A percentile compares a stretch with the other conserved stretches of the same genome.
Evolutionary conservation across 2,113 vertebrate species (phyloP).

Genomic region (Mionectes macconnelli): DNA sequence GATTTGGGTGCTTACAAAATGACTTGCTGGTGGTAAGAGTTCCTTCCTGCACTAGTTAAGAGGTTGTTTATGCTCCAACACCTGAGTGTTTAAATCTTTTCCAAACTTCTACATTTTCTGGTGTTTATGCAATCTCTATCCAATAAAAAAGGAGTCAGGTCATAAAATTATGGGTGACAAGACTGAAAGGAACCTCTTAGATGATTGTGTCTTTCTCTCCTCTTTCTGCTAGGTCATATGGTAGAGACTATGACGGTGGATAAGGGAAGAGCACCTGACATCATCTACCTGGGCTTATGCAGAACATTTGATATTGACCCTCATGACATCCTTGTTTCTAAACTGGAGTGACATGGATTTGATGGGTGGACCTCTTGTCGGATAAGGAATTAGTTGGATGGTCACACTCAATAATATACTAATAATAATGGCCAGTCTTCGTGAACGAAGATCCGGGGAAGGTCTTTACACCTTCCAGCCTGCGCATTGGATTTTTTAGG

Average conservation of each 20-base stretch:
- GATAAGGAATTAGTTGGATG: not conserved
- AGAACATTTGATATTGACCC: not conserved
- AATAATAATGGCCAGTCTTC: no score
- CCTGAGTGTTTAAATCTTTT: not conserved
- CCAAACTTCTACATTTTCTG: not conserved
- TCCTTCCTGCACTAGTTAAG: not conserved
- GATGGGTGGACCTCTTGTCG: rapidly evolving
- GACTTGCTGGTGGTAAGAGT: not conserved
- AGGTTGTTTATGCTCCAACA: slow-evolving; percentile 35
- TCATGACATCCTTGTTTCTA: not conserved
- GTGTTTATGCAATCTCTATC: not conserved
- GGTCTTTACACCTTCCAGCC: no score
- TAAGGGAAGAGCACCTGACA: not conserved
- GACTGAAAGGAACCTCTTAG: not conserved
- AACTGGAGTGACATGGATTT: not conserved
- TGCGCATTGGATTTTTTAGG: no score
- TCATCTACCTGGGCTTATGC: not conserved
- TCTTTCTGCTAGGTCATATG: not conserved
- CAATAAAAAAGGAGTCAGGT: not conserved
- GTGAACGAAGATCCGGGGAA: no score
- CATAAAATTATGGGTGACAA: not conserved
- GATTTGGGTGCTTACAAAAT: not conserved
- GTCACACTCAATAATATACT: not conserved
- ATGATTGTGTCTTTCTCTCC: not conserved
- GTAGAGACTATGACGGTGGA: not conserved